These are phyloP conservation scores for Stenchaetothrips biformis DNA, from an alignment of 2,888 invertebrate species.

Conservation along the genomic window DNA sequence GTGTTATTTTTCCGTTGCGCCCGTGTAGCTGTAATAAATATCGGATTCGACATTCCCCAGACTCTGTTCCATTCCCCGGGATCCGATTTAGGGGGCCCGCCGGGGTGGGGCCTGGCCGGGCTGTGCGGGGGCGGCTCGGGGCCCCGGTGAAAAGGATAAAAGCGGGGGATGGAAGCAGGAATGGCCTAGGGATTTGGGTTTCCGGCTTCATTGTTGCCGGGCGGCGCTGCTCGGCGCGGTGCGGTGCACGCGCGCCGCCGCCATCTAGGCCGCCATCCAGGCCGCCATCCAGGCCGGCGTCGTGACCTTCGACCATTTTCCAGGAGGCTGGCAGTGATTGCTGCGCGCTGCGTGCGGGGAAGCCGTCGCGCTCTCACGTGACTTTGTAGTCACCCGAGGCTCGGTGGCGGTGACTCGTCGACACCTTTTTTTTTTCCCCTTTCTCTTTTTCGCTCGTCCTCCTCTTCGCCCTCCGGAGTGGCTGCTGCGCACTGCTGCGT, in stretches of 20 bases:
- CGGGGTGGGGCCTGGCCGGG: not conserved
- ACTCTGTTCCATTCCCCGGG: conserved; percentile 20
- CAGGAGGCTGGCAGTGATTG: too few species aligned
- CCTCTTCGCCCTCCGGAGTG: too few species aligned
- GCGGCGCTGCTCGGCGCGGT: not conserved
- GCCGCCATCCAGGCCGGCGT: too few species aligned
- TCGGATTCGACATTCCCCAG: conserved; percentile 24
- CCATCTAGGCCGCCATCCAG: too few species aligned
- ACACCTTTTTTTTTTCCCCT: too few species aligned
- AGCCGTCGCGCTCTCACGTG: too few species aligned
- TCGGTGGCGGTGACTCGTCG: too few species aligned
- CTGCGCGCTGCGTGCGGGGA: too few species aligned
- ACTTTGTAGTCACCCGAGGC: too few species aligned
- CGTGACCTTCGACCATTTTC: too few species aligned
- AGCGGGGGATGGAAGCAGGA: conserved; percentile 20
- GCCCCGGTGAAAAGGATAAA: conserved; percentile 23
- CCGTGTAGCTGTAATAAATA: conserved; percentile 20
- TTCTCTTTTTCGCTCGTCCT: too few species aligned
- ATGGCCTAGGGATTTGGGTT: conserved; percentile 18
- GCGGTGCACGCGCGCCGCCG: too few species aligned
- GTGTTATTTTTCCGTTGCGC: not conserved
- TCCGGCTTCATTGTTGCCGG: conserved; percentile 10
- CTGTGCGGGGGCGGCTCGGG: not conserved
- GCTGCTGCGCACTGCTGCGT: not conserved
- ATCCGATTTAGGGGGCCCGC: conserved; percentile 13